Evolutionary conservation across 1,140 invertebrate genomes (phyloP).

Genomic region (Drosophila melanica): DNA sequence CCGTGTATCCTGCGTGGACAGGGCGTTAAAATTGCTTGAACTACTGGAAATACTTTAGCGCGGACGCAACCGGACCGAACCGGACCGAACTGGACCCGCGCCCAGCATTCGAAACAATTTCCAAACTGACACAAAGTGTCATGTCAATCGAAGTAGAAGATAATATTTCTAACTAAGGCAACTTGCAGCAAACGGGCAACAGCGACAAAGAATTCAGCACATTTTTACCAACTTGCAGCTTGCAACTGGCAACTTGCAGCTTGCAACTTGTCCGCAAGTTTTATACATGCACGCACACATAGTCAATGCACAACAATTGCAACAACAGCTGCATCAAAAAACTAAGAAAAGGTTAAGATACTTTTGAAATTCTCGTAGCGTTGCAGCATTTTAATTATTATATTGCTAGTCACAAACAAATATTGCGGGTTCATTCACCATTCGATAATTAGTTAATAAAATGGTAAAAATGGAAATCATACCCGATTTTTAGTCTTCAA

Average conservation of each 20-base stretch:
- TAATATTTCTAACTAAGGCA: slow-evolving; percentile 51
- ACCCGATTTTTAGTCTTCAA: too few relatives aligned
- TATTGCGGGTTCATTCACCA: too few relatives aligned
- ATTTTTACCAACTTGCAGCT: slow-evolving; percentile 35
- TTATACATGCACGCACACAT: slow-evolving; percentile 6
- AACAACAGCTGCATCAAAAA: slow-evolving; percentile 22
- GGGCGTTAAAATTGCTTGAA: slow-evolving; percentile 45
- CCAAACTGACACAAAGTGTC: slow-evolving; percentile 76
- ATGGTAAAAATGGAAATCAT: too few relatives aligned
- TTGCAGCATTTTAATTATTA: slow-evolving; percentile 46
- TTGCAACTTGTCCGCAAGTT: slow-evolving; percentile 39
- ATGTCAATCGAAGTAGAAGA: slow-evolving; percentile 80
- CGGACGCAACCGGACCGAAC: slow-evolving; percentile 10
- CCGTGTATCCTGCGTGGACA: not conserved
- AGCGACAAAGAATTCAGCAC: slow-evolving; percentile 15
- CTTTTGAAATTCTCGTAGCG: slow-evolving; percentile 1
- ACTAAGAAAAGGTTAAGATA: not conserved
- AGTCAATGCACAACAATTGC: slow-evolving; percentile 6
- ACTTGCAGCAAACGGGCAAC: slow-evolving; percentile 22
- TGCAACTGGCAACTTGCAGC: slow-evolving; percentile 17
- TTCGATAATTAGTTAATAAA: too few relatives aligned
- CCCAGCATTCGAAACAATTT: slow-evolving; percentile 62
- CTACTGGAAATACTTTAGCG: slow-evolving; percentile 50
- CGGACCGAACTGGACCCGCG: slow-evolving; percentile 14
- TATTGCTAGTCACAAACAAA: slow-evolving; percentile 29